These are phyloP conservation scores for Nephotettix cincticeps DNA, from an alignment of 1,140 invertebrate species.

Conservation along the genomic window DNA sequence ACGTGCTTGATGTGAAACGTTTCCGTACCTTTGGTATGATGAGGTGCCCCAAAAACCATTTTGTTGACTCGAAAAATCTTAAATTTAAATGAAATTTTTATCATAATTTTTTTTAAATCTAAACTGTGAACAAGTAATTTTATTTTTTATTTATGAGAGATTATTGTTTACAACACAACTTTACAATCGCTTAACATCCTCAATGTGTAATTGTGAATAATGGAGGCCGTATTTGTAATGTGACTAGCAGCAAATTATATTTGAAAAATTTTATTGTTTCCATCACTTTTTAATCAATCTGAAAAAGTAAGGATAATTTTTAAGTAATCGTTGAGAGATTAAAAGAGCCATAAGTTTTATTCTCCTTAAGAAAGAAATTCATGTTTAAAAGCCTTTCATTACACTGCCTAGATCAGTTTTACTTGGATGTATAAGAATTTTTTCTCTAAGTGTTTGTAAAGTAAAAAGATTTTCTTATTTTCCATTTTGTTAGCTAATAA, in stretches of 20 bases:
- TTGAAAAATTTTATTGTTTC: background rate
- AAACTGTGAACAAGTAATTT: constrained; percentile 6
- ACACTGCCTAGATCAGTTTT: constrained; percentile 13
- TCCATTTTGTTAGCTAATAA: too few relatives aligned
- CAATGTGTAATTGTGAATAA: background rate
- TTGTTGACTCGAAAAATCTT: constrained; percentile 51
- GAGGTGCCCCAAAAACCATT: constrained; percentile 91
- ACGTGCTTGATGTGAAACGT: constrained; percentile 79
- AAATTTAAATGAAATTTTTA: background rate
- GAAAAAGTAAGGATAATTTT: background rate
- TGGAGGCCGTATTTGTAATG: constrained; percentile 10
- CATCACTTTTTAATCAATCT: background rate
- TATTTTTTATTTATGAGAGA: background rate
- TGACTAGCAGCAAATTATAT: constrained; percentile 4
- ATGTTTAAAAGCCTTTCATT: too few relatives aligned
- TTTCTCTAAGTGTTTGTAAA: too few relatives aligned
- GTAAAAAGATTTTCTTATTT: too few relatives aligned
- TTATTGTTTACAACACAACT: background rate
- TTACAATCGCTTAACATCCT: constrained; percentile 6
- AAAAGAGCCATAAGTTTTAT: background rate
- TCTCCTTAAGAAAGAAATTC: background rate
- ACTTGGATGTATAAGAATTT: constrained; percentile 7
- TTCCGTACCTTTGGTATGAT: constrained; percentile 94
- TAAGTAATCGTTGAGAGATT: background rate
- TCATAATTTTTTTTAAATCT: background rate